These are phyloP conservation scores for Sapayoa aenigma DNA, from an alignment of 2,113 vertebrate genomes.

Conservation along the genomic window DNA sequence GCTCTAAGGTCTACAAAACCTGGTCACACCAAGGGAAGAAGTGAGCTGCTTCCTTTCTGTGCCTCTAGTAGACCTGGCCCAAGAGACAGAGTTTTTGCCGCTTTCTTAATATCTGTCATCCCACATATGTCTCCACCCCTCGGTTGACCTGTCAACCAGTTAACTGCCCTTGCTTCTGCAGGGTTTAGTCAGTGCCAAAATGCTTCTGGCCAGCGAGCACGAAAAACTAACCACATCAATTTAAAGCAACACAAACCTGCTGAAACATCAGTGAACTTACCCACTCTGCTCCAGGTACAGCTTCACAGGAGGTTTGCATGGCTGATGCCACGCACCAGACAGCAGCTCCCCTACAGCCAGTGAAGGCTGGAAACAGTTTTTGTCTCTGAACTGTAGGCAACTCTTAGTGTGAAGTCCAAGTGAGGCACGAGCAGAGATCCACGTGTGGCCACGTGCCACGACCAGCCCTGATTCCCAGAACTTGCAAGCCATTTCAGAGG, in stretches of 20 bases:
- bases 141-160: not conserved
- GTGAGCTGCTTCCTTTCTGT: not conserved
- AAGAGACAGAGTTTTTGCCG: not conserved
- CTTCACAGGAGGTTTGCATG: fast-evolving
- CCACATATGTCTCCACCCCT: fast-evolving
- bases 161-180: not conserved
- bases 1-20: not conserved
- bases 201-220: fast-evolving
- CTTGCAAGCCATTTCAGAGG: not conserved
- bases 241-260: not conserved
- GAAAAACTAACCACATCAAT: not conserved
- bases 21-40: not conserved
- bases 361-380: not conserved
- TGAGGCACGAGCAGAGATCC: not conserved
- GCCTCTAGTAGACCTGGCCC: not conserved
- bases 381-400: fast-evolving
- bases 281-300: not conserved
- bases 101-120: not conserved
- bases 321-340: not conserved
- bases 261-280: not conserved
- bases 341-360: not conserved
- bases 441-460: fast-evolving
- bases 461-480: not conserved
- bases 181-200: not conserved
- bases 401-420: not conserved